Evolutionary conservation across 92 coral and sea anemone species (phyloP).

Genomic region (Parazoanthus darwini): DNA sequence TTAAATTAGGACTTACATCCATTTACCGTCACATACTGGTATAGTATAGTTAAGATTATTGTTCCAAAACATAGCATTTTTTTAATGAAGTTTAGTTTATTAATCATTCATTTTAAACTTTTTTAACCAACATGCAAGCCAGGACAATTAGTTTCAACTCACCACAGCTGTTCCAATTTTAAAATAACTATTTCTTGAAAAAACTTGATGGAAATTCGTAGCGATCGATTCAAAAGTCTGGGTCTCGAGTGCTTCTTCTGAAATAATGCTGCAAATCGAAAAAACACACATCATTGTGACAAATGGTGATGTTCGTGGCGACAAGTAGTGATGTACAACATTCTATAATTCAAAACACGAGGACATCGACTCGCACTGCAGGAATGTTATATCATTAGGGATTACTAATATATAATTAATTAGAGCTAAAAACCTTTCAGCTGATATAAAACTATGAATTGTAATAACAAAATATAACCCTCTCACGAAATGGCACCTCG

Average conservation of each 20-base stretch:
- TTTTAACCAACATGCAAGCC: too few relatives aligned
- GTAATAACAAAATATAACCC: not conserved
- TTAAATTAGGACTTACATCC: too few relatives aligned
- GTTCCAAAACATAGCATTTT: too few relatives aligned
- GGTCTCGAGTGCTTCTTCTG: slow-evolving; percentile 6
- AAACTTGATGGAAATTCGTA: slow-evolving; percentile 12
- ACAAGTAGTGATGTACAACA: too few relatives aligned
- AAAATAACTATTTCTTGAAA: slow-evolving; percentile 22
- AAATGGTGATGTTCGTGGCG: too few relatives aligned
- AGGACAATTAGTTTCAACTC: not conserved
- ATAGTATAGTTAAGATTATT: too few relatives aligned
- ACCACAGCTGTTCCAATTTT: slow-evolving; percentile 32
- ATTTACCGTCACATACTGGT: too few relatives aligned
- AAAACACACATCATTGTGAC: not conserved
- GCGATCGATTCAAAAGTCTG: slow-evolving; percentile 15
- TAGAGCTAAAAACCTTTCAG: not conserved
- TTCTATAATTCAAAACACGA: too few relatives aligned
- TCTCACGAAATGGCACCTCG: not conserved
- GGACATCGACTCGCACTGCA: not conserved
- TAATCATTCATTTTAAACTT: too few relatives aligned
- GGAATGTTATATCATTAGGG: not conserved
- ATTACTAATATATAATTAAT: not conserved
- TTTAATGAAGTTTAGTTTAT: too few relatives aligned
- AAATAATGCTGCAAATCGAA: slow-evolving; percentile 5
- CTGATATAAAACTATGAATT: not conserved